Percentiles rank a stretch among this genome's conserved stretches.
These are phyloP conservation scores for Gryon sp. DNA, from an alignment of 1,140 invertebrate genomes.

Conservation along the genomic window DNA sequence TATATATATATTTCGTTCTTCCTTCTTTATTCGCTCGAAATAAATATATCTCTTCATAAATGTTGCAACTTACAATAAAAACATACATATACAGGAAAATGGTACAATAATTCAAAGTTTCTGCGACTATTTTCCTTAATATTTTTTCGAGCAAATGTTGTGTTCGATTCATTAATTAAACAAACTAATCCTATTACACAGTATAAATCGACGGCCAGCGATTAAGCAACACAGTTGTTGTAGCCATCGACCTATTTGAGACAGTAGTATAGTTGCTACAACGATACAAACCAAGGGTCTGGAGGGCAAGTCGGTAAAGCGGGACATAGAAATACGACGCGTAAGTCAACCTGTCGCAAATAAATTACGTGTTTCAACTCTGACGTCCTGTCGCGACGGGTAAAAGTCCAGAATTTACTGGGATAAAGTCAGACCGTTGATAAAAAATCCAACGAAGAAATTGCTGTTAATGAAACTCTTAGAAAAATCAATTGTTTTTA, in stretches of 20 bases:
- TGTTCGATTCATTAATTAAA: constrained; percentile 28
- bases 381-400: constrained; percentile 27
- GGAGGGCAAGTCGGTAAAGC: constrained; percentile 34
- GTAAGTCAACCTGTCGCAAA: constrained; percentile 64
- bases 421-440: constrained; percentile 16
- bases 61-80: too few species aligned
- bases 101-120: too few species aligned
- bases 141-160: constrained; percentile 10
- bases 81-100: too few species aligned
- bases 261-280: constrained; percentile 32
- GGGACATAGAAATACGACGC: constrained; percentile 58
- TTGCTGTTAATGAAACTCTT: constrained; percentile 1
- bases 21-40: too few species aligned
- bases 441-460: constrained; percentile 12
- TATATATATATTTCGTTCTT: too few species aligned
- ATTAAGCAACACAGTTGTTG: constrained; percentile 55
- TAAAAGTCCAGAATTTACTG: constrained; percentile 43
- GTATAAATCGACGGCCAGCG: constrained; percentile 30
- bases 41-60: too few species aligned
- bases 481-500: constrained; percentile 19
- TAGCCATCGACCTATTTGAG: constrained; percentile 61
- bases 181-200: constrained; percentile 14
- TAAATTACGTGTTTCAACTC: constrained; percentile 54
- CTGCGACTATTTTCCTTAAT: too few species aligned
- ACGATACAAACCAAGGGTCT: constrained; percentile 10